Base-by-base conservation (phyloP, 2,797 vertebrate species). In the Crypturellus tataupa region DNA sequence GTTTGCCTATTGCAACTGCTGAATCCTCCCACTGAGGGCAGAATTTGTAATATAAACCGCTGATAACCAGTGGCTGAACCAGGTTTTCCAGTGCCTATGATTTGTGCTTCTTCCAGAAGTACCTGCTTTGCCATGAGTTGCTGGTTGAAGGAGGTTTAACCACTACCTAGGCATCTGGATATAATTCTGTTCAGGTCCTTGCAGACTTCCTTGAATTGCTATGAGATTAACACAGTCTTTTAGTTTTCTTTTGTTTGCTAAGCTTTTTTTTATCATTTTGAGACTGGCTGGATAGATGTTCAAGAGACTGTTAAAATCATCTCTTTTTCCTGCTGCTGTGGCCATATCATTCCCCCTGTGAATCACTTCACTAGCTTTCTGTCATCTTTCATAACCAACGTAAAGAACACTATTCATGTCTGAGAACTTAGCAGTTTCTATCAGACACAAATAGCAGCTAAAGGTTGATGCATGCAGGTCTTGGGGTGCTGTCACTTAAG, bases 381-480 rank as follows among this genome's bases (percentile, higher is more conserved):
- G 51, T 82, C 59, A 47, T 84, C 47, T 70, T 62, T 65, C 56
- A 25, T 51, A 76, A 46, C 1, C 0, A 2, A n/a, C 16, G 39
- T 10, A 84, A 80, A 46, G 87, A 29, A 24, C 71, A 71, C 16
- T 37, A 31, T 42, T 49, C 44, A 29, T 58, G 35, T 6, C 37
- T 1, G 5, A 87, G 62, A 75, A 77, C 0, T 0, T 2, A 67
- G n/a, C 58, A 53, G 68, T 56, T 93, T 73, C 0, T 0, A 18
- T 86, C 53, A 83, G 55, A 82, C 6, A 55, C 40, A 90, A 83
- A 73, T 42, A 56, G 7, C 49, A 63, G 7, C 31, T 55, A 60
- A 51, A 87, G 69, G 35, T 4, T 87, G 64, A 72, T 67, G 46
- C 29, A 86, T 24, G 31, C 24, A 47, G 31, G 18, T 42, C 56